Evolutionary conservation across 2,113 vertebrate species (phyloP).

Genomic region (Tor tambroides): DNA sequence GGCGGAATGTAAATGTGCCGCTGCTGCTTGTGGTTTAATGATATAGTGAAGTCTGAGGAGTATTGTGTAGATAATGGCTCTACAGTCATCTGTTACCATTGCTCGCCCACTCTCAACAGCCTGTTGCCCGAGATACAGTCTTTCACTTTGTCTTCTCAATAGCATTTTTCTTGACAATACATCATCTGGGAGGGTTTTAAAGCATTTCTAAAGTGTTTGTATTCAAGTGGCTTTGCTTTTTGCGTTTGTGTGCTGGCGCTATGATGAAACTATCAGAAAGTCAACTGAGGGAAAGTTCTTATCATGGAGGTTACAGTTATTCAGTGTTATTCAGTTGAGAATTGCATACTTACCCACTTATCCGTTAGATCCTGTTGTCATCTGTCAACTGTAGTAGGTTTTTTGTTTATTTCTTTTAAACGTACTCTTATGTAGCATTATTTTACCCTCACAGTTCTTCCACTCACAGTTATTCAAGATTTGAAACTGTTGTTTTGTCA

Average conservation of each 20-base stretch:
- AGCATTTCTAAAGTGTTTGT: neutral
- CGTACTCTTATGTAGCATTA: neutral
- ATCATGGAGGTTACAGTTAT: neutral
- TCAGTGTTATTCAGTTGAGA: neutral
- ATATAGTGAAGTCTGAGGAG: conserved; percentile 11
- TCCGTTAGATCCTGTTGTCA: neutral
- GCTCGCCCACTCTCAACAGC: conserved; percentile 17
- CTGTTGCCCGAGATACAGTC: conserved; percentile 31
- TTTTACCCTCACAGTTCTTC: neutral
- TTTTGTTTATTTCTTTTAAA: neutral
- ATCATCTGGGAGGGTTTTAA: neutral
- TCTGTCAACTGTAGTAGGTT: neutral
- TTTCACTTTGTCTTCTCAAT: neutral
- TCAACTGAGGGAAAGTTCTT: neutral
- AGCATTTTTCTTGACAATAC: neutral
- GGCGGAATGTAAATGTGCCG: conserved; percentile 16
- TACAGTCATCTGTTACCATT: conserved; percentile 20
- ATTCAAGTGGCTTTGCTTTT: conserved; percentile 8
- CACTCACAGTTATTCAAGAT: neutral
- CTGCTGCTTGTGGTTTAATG: conserved; percentile 25
- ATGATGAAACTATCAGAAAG: neutral
- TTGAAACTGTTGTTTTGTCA: neutral
- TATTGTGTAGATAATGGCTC: conserved; percentile 36
- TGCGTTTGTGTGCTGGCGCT: neutral
- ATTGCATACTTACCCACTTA: neutral